Conservation (phyloP, 1,140 invertebrate species). For the Lasioglossum baleicum region DNA sequence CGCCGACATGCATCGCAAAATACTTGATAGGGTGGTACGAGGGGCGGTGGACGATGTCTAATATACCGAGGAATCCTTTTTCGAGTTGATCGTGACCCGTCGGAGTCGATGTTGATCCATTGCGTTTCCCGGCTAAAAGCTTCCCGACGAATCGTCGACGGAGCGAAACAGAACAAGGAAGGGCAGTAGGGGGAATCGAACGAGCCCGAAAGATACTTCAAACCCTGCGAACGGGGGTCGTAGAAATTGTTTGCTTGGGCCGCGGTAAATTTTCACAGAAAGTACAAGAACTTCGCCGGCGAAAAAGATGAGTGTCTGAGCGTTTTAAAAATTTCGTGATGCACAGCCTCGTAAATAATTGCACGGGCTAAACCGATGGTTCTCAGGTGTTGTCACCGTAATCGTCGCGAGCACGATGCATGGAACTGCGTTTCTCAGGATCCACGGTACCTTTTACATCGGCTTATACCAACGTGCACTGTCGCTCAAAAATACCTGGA, state of each 20-base stretch:
- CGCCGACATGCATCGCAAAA: constrained; percentile 58
- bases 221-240: neutral
- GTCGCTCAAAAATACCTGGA: no score
- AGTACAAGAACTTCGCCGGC: neutral
- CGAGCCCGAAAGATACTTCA: no score
- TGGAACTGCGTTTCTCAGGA: neutral
- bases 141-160: constrained; percentile 39
- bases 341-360: constrained; percentile 21
- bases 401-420: neutral
- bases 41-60: constrained; percentile 24
- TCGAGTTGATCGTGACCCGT: constrained; percentile 58
- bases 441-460: no score
- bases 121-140: constrained; percentile 47
- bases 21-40: constrained; percentile 26
- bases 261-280: constrained; percentile 17
- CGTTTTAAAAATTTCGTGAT: constrained; percentile 26
- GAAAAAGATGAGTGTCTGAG: neutral
- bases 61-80: constrained; percentile 53
- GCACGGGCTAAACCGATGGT: neutral
- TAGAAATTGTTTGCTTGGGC: constrained; percentile 8
- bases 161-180: constrained; percentile 23
- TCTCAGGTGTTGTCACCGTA: neutral
- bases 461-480: no score
- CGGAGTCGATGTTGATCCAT: constrained; percentile 54
- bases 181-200: neutral